phyloP scores from a whole-genome alignment of 2,797 vertebrate species.

The Antrozous pallidus region DNA sequence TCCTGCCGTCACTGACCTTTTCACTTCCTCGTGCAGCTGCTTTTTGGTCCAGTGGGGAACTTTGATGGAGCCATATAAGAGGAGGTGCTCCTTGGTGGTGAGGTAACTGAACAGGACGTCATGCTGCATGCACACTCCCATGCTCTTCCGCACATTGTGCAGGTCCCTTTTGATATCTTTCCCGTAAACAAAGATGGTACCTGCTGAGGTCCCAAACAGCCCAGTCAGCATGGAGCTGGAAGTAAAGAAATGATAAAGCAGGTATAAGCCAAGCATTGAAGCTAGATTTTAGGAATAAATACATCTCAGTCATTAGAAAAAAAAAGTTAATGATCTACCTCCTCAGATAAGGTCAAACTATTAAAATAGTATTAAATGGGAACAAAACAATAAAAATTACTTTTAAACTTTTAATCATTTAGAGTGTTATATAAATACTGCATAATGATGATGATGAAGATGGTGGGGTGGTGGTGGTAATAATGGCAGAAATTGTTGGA shows the following conservation, averaged over 20 bases:
- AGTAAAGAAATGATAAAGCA: slow-evolving; percentile 36
- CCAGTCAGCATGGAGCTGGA: slow-evolving; percentile 96
- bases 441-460: background rate
- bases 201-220: slow-evolving; percentile 89
- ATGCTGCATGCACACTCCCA: slow-evolving; percentile 98
- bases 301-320: background rate
- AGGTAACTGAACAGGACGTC: slow-evolving; percentile 95
- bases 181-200: slow-evolving; percentile 92
- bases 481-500: background rate
- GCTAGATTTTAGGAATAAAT: background rate
- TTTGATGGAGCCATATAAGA: slow-evolving; percentile 95
- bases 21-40: slow-evolving; percentile 90
- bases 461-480: background rate
- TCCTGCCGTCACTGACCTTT: slow-evolving; percentile 82
- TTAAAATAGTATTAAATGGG: background rate
- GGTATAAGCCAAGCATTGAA: background rate
- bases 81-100: slow-evolving; percentile 93
- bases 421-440: background rate
- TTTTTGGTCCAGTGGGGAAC: slow-evolving; percentile 90
- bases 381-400: background rate
- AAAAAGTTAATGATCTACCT: background rate
- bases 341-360: background rate
- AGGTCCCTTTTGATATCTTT: slow-evolving; percentile 90
- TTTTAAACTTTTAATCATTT: background rate
- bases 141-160: slow-evolving; percentile 87